Percentiles rank a stretch among this genome's conserved stretches.
phyloP scores from a whole-genome alignment of 2,797 vertebrate genomes.

The Danio choprae region DNA sequence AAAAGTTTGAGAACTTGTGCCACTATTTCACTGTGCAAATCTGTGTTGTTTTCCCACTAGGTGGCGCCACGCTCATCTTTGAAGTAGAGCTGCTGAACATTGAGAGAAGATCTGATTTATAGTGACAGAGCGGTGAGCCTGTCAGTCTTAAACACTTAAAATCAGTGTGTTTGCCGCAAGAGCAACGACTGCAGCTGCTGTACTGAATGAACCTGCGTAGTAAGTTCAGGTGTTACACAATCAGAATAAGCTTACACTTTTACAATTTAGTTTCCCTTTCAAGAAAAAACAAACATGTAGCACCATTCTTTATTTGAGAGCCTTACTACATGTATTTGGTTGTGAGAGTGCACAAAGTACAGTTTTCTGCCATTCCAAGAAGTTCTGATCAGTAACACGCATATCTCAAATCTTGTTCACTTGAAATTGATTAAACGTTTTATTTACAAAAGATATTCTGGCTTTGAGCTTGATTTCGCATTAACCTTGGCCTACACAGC shows the following conservation, averaged over 20 bases:
- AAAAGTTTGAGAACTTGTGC: neutral
- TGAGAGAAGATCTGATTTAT: constrained; percentile 84
- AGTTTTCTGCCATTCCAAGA: constrained; percentile 53
- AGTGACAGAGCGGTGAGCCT: constrained; percentile 53
- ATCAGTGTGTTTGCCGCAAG: neutral
- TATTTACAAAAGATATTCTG: constrained; percentile 52
- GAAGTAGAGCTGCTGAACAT: constrained; percentile 90
- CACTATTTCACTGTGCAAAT: neutral
- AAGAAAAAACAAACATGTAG: constrained; percentile 44
- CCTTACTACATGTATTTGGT: constrained; percentile 57
- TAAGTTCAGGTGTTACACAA: neutral
- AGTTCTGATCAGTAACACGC: constrained; percentile 47
- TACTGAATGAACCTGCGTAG: neutral
- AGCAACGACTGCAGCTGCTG: constrained; percentile 30
- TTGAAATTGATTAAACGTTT: constrained; percentile 57
- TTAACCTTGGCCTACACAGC: constrained; percentile 6
- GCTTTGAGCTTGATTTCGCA: constrained; percentile 11
- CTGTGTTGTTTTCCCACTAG: constrained; percentile 63
- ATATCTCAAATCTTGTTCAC: constrained; percentile 35
- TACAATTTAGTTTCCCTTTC: neutral
- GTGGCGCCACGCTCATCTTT: constrained; percentile 90
- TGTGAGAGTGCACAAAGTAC: constrained; percentile 60
- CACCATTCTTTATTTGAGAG: constrained; percentile 64
- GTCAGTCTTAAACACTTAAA: constrained; percentile 28
- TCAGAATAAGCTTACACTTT: neutral